Base-by-base conservation (phyloP, 1,140 invertebrate species). In the Mizuhopecten yessoensis region DNA sequence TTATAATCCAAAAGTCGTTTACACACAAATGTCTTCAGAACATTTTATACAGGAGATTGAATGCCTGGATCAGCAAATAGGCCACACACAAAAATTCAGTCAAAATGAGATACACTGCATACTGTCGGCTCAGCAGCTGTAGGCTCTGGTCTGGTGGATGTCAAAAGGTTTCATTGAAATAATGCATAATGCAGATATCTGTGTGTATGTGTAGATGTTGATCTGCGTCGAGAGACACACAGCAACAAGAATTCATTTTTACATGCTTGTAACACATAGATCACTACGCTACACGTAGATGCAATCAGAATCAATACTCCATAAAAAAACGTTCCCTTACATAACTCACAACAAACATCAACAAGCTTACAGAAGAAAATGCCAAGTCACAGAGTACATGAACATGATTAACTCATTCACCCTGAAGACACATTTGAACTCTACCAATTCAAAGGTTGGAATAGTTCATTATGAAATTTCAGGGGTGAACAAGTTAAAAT, bases 101-200 rank as follows among this genome's bases (percentile, higher is more conserved):
- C 1, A 17, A 20, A 45, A 45, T n/a, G 57, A 75, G 2, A 29
- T 29, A 17, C 5, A 29, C n/a, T 29, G 23, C n/a, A 75, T 29
- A 17, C 57, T 49, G 15, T 49, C 20, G 45, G 20, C 45, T 29
- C 57, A 29, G 57, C 57, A 75, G 29, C 57, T 29, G 17, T 29
- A 29, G 5, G n/a, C 57, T 75, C 23, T 17, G 57, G 57, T n/a
- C n/a, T 75, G 15, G 20, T 17, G 57, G 57, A 75, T 75, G 57
- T 75, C 57, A 13, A 75, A 75, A 75, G 57, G 57, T 75, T 75
- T 75, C 57, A 75, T 75, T 75, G 57, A 75, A 75, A 75, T 75
- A 29, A 75, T 75, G n/a, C 57, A 75, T 75, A 75, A 75, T 75
- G 57, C 57, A 75, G 29, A 75, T 75, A 17, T 29, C 1, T 75